These are phyloP conservation scores for Lomographa bimaculata DNA, from an alignment of 2,888 invertebrate species.

Conservation along the genomic window DNA sequence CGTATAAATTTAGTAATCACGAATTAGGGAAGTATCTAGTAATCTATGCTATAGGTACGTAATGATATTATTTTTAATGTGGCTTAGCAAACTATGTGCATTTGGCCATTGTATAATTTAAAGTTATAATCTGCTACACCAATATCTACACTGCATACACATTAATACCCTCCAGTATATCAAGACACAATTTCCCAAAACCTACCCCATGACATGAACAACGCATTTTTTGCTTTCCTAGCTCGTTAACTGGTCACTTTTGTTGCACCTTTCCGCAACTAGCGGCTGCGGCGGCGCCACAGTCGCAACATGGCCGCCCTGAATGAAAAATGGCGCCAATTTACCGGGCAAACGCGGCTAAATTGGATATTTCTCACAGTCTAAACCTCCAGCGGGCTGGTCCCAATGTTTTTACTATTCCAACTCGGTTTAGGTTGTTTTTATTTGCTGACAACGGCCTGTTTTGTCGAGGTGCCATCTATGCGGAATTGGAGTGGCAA, in stretches of 20 bases:
- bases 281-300: constrained; percentile 44
- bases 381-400: constrained; percentile 55
- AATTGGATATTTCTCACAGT: constrained; percentile 79
- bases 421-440: constrained; percentile 32
- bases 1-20: too few species aligned
- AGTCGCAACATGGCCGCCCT: constrained; percentile 60
- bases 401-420: constrained; percentile 48
- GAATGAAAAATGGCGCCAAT: constrained; percentile 78
- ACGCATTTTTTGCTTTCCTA: constrained; percentile 9
- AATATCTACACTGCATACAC: too few species aligned
- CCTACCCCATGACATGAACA: too few species aligned
- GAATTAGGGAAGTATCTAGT: too few species aligned
- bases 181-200: too few species aligned
- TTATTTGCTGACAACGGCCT: constrained; percentile 32
- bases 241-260: constrained; percentile 21
- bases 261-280: constrained; percentile 24
- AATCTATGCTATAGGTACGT: too few species aligned
- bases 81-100: too few species aligned
- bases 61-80: too few species aligned
- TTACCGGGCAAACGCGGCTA: constrained; percentile 74
- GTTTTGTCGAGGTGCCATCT: constrained; percentile 23
- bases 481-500: constrained; percentile 13
- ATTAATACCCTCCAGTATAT: too few species aligned
- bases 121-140: too few species aligned
- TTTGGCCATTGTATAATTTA: too few species aligned